phyloP scores from a whole-genome alignment of 2,113 vertebrate species.

The Apus apus region DNA sequence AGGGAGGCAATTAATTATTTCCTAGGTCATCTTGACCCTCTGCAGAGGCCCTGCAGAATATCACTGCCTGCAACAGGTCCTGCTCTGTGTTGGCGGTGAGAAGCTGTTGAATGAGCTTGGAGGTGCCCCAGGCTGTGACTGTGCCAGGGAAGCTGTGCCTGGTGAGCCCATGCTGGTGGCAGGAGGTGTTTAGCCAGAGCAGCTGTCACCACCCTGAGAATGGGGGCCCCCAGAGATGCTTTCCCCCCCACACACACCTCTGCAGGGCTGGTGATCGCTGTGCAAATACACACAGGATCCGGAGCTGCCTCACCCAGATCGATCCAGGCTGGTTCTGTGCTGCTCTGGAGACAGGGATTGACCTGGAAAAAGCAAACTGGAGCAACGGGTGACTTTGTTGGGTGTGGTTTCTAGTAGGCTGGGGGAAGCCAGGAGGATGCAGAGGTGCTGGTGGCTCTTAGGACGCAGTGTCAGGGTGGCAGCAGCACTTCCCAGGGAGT shows the following conservation, averaged over 20 bases:
- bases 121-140: background rate
- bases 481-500: rapidly evolving
- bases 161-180: background rate
- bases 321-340: background rate
- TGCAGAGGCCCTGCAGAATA: background rate
- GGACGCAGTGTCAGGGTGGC: background rate
- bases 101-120: background rate
- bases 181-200: background rate
- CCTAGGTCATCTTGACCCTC: background rate
- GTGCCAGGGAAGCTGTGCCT: rapidly evolving
- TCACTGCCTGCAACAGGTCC: background rate
- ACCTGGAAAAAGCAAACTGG: background rate
- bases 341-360: background rate
- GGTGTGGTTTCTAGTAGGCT: background rate
- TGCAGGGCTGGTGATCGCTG: rapidly evolving
- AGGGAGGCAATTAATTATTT: background rate
- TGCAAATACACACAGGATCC: background rate
- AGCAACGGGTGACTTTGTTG: rapidly evolving
- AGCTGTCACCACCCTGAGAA: background rate
- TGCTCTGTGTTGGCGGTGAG: rapidly evolving
- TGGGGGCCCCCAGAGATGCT: background rate
- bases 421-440: background rate
- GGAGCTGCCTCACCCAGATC: background rate
- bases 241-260: no score
- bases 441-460: background rate